A percentile compares a stretch with the other conserved stretches of the same genome.
Conservation (phyloP, 2,888 invertebrate species). For the Sarcophaga carnaria region DNA sequence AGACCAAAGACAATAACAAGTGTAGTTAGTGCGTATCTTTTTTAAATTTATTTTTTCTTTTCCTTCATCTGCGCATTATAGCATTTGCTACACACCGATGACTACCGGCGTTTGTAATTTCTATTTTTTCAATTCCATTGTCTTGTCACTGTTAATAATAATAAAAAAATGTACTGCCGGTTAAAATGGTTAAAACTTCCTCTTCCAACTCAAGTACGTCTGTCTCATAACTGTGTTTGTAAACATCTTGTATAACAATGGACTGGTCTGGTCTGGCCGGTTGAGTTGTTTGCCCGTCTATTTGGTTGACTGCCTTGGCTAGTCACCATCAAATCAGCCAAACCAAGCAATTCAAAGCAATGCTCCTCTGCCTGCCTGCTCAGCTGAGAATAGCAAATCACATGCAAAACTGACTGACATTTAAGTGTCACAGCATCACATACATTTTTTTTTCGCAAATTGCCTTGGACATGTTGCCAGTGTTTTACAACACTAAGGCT, state of each 20-base stretch:
- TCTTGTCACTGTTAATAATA: constrained; percentile 58
- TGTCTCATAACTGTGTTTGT: constrained; percentile 28
- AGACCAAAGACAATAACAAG: no score
- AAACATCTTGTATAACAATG: background rate
- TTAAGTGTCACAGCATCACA: constrained; percentile 67
- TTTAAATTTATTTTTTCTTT: no score
- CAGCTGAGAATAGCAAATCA: constrained; percentile 36
- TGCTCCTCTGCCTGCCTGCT: background rate
- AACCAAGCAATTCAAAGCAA: constrained; percentile 34
- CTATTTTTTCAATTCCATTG: constrained; percentile 29
- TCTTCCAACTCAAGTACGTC: constrained; percentile 17
- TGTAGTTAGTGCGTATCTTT: no score
- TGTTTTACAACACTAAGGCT: background rate
- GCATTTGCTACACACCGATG: constrained; percentile 6
- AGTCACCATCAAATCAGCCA: constrained; percentile 43
- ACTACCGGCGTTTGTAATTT: constrained; percentile 53
- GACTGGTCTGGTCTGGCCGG: constrained; percentile 6
- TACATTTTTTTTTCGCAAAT: background rate
- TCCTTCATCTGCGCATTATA: no score
- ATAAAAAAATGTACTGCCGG: background rate
- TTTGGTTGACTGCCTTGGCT: constrained; percentile 6
- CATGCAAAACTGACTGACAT: constrained; percentile 57
- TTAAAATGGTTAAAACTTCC: background rate
- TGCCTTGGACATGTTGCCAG: constrained; percentile 11
- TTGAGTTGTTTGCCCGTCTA: constrained; percentile 2